Conservation (phyloP, 2,888 invertebrate genomes). For the Dromius quadrimaculatus region DNA sequence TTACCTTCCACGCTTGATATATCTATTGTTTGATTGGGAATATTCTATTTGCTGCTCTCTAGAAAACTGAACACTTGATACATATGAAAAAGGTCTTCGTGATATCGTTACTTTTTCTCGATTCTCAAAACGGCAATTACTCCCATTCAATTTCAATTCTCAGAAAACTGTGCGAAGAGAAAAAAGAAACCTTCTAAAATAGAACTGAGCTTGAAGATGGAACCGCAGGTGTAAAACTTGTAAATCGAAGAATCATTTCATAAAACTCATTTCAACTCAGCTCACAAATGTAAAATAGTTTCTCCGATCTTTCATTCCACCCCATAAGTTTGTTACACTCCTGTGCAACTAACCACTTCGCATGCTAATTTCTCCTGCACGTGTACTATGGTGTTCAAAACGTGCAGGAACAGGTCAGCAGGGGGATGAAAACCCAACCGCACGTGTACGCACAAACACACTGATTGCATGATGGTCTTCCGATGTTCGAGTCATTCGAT, state of each 20-base stretch:
- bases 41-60: not conserved
- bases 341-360: not conserved
- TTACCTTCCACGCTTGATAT: not conserved
- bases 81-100: no score
- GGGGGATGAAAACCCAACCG: not conserved
- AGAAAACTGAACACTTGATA: no score
- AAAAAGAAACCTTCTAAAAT: no score
- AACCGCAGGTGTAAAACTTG: not conserved
- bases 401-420: not conserved
- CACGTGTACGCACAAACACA: slow-evolving; percentile 2
- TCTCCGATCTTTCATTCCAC: not conserved
- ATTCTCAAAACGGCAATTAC: no score
- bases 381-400: not conserved
- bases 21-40: not conserved
- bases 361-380: not conserved
- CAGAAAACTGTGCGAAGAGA: no score
- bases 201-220: no score
- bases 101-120: no score
- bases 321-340: not conserved
- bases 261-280: no score
- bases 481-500: not conserved
- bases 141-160: no score
- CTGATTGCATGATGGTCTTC: not conserved
- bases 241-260: not conserved
- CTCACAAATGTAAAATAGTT: no score